Evolutionary conservation across 2,888 invertebrate genomes (phyloP), one percentile per base, ranked within the genome.

Genomic region (Diachrysia chrysitis): DNA sequence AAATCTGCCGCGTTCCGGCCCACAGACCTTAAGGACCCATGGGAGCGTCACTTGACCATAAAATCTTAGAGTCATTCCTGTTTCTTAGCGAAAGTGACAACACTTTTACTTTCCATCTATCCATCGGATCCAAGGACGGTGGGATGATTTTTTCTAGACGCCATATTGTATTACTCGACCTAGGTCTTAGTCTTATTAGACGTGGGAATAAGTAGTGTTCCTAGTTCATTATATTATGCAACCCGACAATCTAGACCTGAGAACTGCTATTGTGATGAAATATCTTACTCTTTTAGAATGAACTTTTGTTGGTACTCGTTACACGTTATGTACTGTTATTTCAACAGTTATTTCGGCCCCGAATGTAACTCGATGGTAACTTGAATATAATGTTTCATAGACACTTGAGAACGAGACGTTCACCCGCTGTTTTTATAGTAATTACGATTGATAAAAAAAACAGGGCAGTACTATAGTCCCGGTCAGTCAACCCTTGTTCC

Each of bases 41-140:
- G 79, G 62, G 76, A 79, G 66, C 60, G 73, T 66, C 70, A 77
- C 76, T 69, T 59, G 81, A 87, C 84, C 91, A 87, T 89, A 85
- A 89, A 91, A 87, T 85, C 79, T 77, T 71, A 74, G 74, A 79
- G 79, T 83, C 87, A 84, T 86, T 87, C 84, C 85, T 85, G 65
- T 61, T 71, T 65, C 72, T 23, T 65, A 87, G 88, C 73, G 89
- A 92, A 90, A 92, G 92, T 89, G 83, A 46, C 54, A 71, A 80
- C 73, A 67, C 42, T 88, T 88, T 92, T 82, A n/a, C n/a, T 91
- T 85, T 75, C 89, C 92, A 89, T 92, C 89, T n/a, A 0, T 14
- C 48, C 37, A 56, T 76, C 42, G 62, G 71, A 78, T 66, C 73
- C 62, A 68, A 64, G 63, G 64, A 71, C 58, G 54, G 29, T 61